Evolutionary conservation across 2,888 invertebrate genomes (phyloP).

Genomic region (Eulithis prunata): DNA sequence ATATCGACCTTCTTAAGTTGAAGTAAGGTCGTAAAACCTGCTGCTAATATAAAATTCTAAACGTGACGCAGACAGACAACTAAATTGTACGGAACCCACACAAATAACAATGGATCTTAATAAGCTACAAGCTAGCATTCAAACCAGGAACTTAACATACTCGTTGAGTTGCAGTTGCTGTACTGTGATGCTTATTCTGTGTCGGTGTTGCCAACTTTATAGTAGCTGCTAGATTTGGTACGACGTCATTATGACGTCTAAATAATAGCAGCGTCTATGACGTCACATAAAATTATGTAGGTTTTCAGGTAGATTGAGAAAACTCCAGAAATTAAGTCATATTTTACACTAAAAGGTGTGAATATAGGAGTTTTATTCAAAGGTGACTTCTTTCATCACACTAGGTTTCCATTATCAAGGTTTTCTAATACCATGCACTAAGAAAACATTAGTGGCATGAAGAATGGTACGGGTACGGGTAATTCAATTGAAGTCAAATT

Average conservation of each 20-base stretch:
- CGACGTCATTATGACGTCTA: neutral
- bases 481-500: too few relatives aligned
- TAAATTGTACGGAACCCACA: conserved; percentile 37
- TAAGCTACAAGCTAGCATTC: conserved; percentile 36
- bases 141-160: conserved; percentile 34
- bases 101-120: conserved; percentile 37
- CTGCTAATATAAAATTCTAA: conserved; percentile 32
- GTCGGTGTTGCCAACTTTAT: conserved; percentile 22
- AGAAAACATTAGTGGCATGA: too few relatives aligned
- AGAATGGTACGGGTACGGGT: too few relatives aligned
- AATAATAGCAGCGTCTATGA: too few relatives aligned
- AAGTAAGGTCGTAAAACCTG: conserved; percentile 11
- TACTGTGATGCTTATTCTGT: conserved; percentile 24
- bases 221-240: conserved; percentile 11
- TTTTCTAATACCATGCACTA: too few relatives aligned
- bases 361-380: too few relatives aligned
- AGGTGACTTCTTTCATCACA: too few relatives aligned
- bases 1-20: neutral
- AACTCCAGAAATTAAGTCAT: too few relatives aligned
- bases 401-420: too few relatives aligned
- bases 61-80: conserved; percentile 31
- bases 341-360: too few relatives aligned
- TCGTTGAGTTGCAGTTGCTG: conserved; percentile 23
- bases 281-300: too few relatives aligned
- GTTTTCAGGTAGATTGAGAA: too few relatives aligned